Conservation (phyloP, 2,113 vertebrate genomes). For the Scortum barcoo region DNA sequence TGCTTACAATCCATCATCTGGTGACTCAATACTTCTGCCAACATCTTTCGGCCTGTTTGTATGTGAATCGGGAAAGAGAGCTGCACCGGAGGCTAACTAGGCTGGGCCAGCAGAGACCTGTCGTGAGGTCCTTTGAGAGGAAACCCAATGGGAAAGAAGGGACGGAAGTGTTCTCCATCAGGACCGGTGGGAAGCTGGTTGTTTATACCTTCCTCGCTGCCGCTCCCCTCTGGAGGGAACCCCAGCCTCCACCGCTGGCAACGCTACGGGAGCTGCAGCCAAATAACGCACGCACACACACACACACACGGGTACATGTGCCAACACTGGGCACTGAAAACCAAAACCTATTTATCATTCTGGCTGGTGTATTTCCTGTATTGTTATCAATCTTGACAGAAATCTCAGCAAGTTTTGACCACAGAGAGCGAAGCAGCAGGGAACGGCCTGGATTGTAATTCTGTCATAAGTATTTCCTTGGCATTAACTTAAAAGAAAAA, state of each 20-base stretch:
- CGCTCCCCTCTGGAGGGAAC: slow-evolving; percentile 19
- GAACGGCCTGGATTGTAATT: background rate
- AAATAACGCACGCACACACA: background rate
- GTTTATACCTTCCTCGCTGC: slow-evolving; percentile 25
- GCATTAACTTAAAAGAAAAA: background rate
- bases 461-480: background rate
- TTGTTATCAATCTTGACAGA: background rate
- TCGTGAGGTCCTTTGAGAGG: background rate
- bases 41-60: background rate
- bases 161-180: slow-evolving; percentile 35
- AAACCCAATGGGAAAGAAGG: slow-evolving; percentile 16
- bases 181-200: slow-evolving; percentile 15
- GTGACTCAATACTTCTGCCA: background rate
- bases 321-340: background rate
- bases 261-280: slow-evolving; percentile 21
- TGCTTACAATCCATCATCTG: background rate
- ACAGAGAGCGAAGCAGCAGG: background rate
- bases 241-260: slow-evolving; percentile 10
- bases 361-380: background rate
- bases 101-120: slow-evolving; percentile 17
- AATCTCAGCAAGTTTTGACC: background rate
- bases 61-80: background rate
- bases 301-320: background rate
- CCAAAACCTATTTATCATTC: background rate
- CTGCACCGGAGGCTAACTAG: background rate